Evolutionary conservation across 1,140 invertebrate species (phyloP), one percentile per base, ranked within the genome.

Genomic region (Leguminivora glycinivorella): DNA sequence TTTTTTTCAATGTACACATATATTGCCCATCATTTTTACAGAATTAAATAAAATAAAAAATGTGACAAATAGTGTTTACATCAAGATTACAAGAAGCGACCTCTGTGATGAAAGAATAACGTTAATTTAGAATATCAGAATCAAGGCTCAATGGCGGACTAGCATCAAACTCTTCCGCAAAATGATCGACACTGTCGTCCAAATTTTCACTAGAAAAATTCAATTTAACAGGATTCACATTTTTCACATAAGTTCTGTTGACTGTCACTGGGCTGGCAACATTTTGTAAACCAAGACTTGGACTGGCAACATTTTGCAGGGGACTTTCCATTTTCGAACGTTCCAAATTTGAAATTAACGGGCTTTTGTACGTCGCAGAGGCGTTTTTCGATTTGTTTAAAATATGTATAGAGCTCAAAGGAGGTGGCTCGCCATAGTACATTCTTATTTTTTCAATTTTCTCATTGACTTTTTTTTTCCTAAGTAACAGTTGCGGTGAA

Each of bases 111-210:
- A 12, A 43, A 17, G 58, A 69, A 56, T 17, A 58, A 40, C 9
- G 6, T 60, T 43, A 29, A 10, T 40, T 38, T 56, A 56, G 9
- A 43, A 56, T 25, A 67, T 66, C 67, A 71, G 68, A 88, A 74
- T 90, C 87, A 67, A 91, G 77, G 67, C 91, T 92, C 60, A 92
- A 83, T 43, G 91, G 91, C 14, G 87, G 89, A 82, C 91, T 91
- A 14, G 71, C 78, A 56, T 89, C 86, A 75, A 90, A 88, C 9
- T 90, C 89, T 60, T 90, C 87, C 34, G 78, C 83, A 73, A 89
- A 91, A 31, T 82, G 78, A 77, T 88, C 84, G 4, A 75, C 73
- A 43, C 66, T 73, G 24, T 72, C 73, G 56, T 38, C 56, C 34
- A 60, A 56, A 63, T 74, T 69, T 60, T 77, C 72, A 60, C 56